These are phyloP conservation scores for Cheirogaleus major DNA, from an alignment of 2,797 vertebrate genomes.

Conservation along the genomic window DNA sequence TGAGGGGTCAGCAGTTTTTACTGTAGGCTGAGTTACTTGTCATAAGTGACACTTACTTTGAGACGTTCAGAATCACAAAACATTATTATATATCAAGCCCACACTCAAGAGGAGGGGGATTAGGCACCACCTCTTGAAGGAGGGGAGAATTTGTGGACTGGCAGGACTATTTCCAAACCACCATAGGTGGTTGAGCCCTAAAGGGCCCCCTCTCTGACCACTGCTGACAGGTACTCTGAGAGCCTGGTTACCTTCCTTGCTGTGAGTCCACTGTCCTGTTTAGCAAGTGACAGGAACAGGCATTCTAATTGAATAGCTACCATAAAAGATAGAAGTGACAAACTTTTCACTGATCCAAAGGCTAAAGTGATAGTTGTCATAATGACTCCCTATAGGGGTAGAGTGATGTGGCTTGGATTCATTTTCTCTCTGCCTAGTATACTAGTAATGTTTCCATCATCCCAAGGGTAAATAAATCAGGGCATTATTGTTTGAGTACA, in stretches of 20 bases:
- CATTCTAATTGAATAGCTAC: background rate
- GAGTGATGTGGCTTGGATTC: background rate
- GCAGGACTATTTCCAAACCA: background rate
- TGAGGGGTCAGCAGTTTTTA: background rate
- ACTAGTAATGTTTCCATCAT: background rate
- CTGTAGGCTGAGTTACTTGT: background rate
- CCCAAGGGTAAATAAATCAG: background rate
- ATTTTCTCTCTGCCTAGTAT: background rate
- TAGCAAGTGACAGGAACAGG: background rate
- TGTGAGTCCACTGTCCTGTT: background rate
- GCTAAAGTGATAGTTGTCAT: background rate
- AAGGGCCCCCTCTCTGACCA: background rate
- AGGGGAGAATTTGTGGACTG: background rate
- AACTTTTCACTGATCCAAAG: background rate
- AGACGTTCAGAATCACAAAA: background rate
- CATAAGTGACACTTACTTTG: background rate
- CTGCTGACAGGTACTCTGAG: background rate
- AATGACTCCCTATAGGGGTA: background rate
- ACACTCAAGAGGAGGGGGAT: background rate
- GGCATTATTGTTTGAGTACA: background rate
- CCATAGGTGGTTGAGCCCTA: background rate
- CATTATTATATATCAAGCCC: background rate
- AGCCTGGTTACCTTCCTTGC: background rate
- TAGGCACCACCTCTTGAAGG: background rate
- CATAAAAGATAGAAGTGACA: slow-evolving; percentile 2